These are phyloP conservation scores for Ochropleura leucogaster DNA, from an alignment of 2,888 invertebrate genomes.

Conservation along the genomic window DNA sequence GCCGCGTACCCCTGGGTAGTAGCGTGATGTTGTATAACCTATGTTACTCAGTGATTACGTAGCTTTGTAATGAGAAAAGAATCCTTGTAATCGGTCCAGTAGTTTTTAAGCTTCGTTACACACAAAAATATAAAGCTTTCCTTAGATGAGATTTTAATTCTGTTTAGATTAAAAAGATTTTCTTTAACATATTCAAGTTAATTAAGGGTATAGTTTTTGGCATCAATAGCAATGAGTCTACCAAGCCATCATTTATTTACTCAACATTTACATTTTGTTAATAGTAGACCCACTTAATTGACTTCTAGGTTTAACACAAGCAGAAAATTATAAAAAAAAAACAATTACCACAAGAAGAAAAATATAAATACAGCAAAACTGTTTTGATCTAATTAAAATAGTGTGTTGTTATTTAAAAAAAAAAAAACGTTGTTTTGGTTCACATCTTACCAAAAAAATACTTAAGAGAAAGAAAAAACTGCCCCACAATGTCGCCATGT, in stretches of 20 bases:
- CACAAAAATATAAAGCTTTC: no score
- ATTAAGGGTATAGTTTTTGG: not conserved
- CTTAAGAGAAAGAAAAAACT: slow-evolving; percentile 69
- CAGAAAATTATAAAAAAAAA: not conserved
- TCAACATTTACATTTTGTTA: not conserved
- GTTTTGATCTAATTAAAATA: not conserved
- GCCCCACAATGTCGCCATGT: slow-evolving; percentile 64
- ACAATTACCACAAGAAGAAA: not conserved
- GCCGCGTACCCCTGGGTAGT: no score
- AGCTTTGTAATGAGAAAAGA: no score
- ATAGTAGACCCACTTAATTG: not conserved
- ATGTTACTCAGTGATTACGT: no score
- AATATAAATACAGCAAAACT: not conserved
- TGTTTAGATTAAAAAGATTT: slow-evolving; percentile 7
- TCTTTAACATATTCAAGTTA: not conserved
- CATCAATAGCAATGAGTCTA: not conserved
- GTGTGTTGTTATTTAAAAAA: not conserved
- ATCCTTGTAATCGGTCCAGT: no score
- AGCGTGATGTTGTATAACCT: no score
- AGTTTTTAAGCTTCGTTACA: no score
- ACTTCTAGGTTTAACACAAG: not conserved
- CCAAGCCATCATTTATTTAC: not conserved
- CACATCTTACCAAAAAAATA: slow-evolving; percentile 68
- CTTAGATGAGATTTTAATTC: no score
- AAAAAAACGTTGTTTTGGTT: not conserved